phyloP scores from a whole-genome alignment of 2,113 vertebrate genomes.

The Tricholaema leucomelas region DNA sequence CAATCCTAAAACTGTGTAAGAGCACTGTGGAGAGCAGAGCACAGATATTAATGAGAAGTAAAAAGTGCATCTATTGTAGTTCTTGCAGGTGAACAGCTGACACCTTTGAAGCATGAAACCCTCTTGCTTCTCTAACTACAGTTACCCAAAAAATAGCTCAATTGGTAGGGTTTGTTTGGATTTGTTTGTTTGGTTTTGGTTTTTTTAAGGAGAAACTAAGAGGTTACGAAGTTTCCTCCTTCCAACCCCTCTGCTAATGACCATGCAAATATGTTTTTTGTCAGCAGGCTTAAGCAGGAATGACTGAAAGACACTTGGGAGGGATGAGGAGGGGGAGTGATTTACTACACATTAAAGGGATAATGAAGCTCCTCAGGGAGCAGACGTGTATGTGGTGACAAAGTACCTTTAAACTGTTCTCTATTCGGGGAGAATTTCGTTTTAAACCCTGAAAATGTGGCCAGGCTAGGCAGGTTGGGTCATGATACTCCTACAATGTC shows the following conservation, averaged over 20 bases:
- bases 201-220: slow-evolving; percentile 20
- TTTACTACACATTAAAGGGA: background rate
- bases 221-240: background rate
- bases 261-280: slow-evolving; percentile 47
- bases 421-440: background rate
- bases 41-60: background rate
- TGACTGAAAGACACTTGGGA: slow-evolving; percentile 37
- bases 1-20: background rate
- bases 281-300: slow-evolving; percentile 48
- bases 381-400: slow-evolving; percentile 11
- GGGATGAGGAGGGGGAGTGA: background rate
- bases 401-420: slow-evolving; percentile 43
- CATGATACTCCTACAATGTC: background rate
- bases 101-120: background rate
- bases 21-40: background rate
- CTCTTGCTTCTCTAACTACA: background rate
- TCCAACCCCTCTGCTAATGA: slow-evolving; percentile 13
- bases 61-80: background rate
- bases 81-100: background rate
- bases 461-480: background rate
- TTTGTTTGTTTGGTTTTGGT: background rate
- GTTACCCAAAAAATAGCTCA: background rate
- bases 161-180: background rate
- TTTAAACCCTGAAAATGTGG: background rate
- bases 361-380: slow-evolving; percentile 40